A percentile compares a stretch with the other conserved stretches of the same genome.
phyloP scores from a whole-genome alignment of 2,888 invertebrate species.

The Pristionchus mayeri region DNA sequence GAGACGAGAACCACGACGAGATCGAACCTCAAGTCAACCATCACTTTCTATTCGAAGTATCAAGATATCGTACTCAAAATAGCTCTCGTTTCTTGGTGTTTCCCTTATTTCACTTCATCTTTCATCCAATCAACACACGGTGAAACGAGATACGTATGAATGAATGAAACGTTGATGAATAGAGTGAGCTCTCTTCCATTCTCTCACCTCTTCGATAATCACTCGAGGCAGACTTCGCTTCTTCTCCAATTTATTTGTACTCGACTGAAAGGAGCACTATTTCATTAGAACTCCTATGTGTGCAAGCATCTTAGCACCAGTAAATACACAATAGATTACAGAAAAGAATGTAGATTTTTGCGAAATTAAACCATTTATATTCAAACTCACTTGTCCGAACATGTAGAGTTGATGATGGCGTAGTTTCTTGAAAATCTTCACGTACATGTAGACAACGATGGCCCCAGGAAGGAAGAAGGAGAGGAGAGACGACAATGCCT shows the following conservation, averaged over 20 bases:
- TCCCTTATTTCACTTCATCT: neutral
- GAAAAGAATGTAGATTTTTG: no score
- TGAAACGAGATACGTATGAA: neutral
- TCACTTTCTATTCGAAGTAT: no score
- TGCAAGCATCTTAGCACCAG: no score
- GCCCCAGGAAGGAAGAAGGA: constrained; percentile 69
- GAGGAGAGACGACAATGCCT: constrained; percentile 65
- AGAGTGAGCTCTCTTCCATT: neutral
- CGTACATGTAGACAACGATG: constrained; percentile 66
- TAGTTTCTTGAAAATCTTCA: constrained; percentile 67
- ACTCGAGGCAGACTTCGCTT: constrained; percentile 61
- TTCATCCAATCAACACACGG: constrained; percentile 13
- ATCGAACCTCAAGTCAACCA: no score
- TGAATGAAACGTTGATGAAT: constrained; percentile 8
- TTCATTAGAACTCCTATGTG: no score
- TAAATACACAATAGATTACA: no score
- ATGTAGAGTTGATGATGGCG: constrained; percentile 67
- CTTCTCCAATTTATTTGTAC: constrained; percentile 37
- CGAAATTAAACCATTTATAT: no score
- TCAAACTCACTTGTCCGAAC: constrained; percentile 62
- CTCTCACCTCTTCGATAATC: constrained; percentile 65
- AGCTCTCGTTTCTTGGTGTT: no score
- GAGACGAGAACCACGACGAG: constrained; percentile 64
- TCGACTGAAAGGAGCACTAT: constrained; percentile 36
- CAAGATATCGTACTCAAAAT: no score